Percentiles rank a stretch among this genome's conserved stretches.
Evolutionary conservation across 2,797 vertebrate genomes (phyloP).

Genomic region (Xerus rutilus): DNA sequence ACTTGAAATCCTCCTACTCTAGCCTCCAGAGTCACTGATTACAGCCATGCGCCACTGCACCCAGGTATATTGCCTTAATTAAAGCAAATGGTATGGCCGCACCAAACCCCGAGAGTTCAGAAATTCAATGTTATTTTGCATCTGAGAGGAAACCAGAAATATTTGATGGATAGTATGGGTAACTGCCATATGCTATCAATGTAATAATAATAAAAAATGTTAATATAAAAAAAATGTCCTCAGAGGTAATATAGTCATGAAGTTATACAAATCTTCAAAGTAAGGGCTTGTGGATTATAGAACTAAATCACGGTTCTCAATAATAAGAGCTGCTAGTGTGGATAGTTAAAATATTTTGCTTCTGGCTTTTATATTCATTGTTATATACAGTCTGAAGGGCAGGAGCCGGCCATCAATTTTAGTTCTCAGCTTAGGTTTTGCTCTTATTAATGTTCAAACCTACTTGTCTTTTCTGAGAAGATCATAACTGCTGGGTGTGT

Average conservation of each 20-base stretch:
- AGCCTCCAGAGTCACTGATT: background rate
- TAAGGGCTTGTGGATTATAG: background rate
- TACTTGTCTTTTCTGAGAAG: background rate
- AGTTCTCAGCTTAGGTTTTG: background rate
- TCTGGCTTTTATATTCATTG: constrained; percentile 15
- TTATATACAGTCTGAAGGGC: background rate
- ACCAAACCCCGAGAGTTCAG: background rate
- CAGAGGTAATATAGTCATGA: background rate
- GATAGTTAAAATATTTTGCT: background rate
- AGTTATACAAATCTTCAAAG: background rate
- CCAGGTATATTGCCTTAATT: background rate
- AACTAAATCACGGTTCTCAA: background rate
- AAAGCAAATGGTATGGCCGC: background rate
- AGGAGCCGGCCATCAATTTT: background rate
- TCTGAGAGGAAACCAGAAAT: background rate
- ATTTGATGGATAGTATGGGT: background rate
- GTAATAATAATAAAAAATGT: background rate
- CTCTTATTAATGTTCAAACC: background rate
- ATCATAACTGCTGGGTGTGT: background rate
- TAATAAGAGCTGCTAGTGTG: background rate
- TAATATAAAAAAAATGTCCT: background rate
- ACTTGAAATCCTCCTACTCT: background rate
- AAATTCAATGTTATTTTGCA: background rate
- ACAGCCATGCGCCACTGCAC: background rate
- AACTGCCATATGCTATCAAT: background rate